phyloP scores from a whole-genome alignment of 30 jellyfish, hydroid and myxozoan genomes.

The Cassiopea xamachana region DNA sequence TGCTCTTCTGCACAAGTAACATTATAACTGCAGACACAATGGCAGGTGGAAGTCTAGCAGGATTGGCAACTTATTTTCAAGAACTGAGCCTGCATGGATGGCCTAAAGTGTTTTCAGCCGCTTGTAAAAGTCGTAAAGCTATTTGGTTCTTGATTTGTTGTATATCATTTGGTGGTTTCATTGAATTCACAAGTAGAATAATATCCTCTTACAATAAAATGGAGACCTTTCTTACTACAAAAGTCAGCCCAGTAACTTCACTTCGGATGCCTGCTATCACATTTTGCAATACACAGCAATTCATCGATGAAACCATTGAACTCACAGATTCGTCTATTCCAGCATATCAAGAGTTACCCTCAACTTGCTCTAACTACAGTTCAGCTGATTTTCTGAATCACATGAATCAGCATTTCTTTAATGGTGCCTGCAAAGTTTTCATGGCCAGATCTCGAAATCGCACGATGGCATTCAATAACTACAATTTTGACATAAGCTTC shows the following conservation, averaged over 20 bases:
- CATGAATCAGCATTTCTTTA: not conserved
- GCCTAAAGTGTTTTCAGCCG: not conserved
- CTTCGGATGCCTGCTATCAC: not conserved
- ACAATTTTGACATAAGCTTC: not conserved
- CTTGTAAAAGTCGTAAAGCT: not conserved
- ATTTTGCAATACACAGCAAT: not conserved
- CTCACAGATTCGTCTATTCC: not conserved
- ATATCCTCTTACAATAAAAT: not conserved
- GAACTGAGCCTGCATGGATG: conserved; percentile 18
- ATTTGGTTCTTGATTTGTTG: conserved; percentile 5
- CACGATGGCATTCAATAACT: not conserved
- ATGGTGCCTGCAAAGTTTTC: conserved; percentile 5
- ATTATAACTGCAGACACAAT: not conserved
- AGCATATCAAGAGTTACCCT: not conserved
- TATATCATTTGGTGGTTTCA: not conserved
- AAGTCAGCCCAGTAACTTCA: not conserved
- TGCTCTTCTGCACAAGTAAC: too few relatives aligned
- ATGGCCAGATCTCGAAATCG: not conserved
- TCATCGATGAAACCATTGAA: not conserved
- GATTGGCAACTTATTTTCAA: not conserved
- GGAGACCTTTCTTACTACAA: conserved; percentile 10
- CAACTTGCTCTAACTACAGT: conserved; percentile 11
- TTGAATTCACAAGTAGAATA: not conserved
- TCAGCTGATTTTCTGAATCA: not conserved
- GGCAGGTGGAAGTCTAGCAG: not conserved